A percentile compares a stretch with the other conserved stretches of the same genome.
Evolutionary conservation across 2,797 vertebrate species (phyloP).

Genomic region (Kryptolebias ocellatus): DNA sequence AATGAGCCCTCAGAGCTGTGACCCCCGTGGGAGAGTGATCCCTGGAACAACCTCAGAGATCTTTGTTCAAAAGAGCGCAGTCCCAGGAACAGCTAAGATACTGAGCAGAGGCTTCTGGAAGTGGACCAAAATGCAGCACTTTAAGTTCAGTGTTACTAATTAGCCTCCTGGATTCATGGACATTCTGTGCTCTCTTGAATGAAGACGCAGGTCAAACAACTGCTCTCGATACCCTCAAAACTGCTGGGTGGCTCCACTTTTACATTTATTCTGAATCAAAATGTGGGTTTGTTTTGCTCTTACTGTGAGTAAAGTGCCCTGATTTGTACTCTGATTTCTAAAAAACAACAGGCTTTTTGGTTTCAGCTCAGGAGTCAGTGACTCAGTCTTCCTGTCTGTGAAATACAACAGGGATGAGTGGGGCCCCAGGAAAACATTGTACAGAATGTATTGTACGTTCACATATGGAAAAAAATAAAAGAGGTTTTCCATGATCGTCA

Average conservation of each 20-base stretch:
- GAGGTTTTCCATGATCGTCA: background rate
- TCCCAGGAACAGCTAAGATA: no score
- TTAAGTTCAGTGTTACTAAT: background rate
- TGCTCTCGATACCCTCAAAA: background rate
- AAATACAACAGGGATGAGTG: background rate
- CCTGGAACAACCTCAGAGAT: background rate
- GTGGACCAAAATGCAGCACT: background rate
- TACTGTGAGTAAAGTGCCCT: background rate
- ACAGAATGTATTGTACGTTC: background rate
- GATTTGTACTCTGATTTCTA: conserved; percentile 2
- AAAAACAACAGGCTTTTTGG: background rate
- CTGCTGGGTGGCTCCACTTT: background rate
- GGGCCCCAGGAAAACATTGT: background rate
- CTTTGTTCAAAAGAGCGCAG: background rate
- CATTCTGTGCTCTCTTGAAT: no score
- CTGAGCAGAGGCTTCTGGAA: no score
- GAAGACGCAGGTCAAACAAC: background rate
- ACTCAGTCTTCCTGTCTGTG: conserved; percentile 2
- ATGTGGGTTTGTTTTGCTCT: background rate
- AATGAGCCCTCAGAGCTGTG: background rate
- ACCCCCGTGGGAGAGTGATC: background rate
- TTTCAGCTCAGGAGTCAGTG: background rate
- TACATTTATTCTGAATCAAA: conserved; percentile 12
- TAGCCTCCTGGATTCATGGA: no score
- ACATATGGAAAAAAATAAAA: background rate